Evolutionary conservation across 2,888 invertebrate genomes (phyloP), one percentile per base, ranked within the genome.

Genomic region (Dastarcus helophoroides): DNA sequence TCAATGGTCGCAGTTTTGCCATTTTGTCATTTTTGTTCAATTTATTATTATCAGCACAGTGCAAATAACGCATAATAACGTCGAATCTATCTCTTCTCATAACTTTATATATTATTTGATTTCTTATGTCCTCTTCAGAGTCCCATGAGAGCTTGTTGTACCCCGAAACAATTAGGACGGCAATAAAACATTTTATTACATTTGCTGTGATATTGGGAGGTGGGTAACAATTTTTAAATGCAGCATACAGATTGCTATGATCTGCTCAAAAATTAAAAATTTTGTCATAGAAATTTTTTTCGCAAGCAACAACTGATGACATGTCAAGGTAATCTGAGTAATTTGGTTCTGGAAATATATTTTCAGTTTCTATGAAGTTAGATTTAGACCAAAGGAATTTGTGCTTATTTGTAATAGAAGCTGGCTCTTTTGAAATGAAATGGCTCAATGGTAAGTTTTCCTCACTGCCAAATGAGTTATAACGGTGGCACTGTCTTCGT

Each of bases 1-100:
- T 39, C 8, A 48, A 16, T 11, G 43, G 48, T 14, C 46, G 26
- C 4, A 48, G 26, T 36, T 50, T 50, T 29, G 38, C 36, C 32
- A 47, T 35, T 38, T 46, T 50, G 24, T 50, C 47, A 9, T 27
- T 33, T 8, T 14, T 7, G 31, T 42, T 36, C 8, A 39, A 11
- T 15, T 37, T 31, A 15, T 10, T 14, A 24, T 42, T 41, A 22
- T 43, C 37, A 9, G 32, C 32, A 22, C 33, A 38, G 30, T 44
- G 42, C 15, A 43, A 7, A 37, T 30, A 38, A 15, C 32, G 21
- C 34, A 35, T 29, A 7, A 39, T 41, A 14, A 35, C 12, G 31
- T 38, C 29, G 32, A 41, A 38, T 40, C 44, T 22, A 32, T 40
- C 26, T 2, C 36, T 21, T 16, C 40, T 25, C 40, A 41, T 41